Evolutionary conservation across 2,113 vertebrate species (phyloP), one percentile per base, ranked within the genome.

Genomic region (Microcebus ravelobensis): DNA sequence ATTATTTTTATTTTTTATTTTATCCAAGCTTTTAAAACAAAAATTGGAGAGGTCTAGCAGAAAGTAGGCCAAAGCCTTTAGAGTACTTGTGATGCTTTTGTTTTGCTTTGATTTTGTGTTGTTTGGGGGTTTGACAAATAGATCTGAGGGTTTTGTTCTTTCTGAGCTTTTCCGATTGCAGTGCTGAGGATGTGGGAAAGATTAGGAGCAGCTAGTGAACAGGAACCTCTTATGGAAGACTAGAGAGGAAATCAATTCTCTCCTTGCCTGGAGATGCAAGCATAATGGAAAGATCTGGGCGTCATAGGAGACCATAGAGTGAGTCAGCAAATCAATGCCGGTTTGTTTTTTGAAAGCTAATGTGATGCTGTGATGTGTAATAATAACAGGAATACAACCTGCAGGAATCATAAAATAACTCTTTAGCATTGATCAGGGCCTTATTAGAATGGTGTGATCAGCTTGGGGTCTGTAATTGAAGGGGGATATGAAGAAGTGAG

Each of bases 251-350:
- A 97, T 97, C 94, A 92, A 96, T 96, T 93, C 85, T 97, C 82
- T 96, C 45, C 82, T 86, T 97, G 96, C 94, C 94, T 97, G 90
- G 77, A 96, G 97, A 96, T 76, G 92, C 85, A 95, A 92, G 87
- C 94, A 88, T 95, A 98, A 96, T 96, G 77, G 85, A 96, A 97
- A 92, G 85, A 93, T 65, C 95, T 96, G 82, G 89, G 90, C 25
- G 2, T 97, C 96, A 97, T 87, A 94, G 95, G 95, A 96, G 90
- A 96, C 81, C 85, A 84, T 70, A 92, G 94, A 96, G 77, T 98
- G 97, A 97, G 96, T 97, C 97, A 97, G 96, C 94, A 96, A 96
- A 97, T 97, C 96, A 86, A 95, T 97, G 96, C 85, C 59, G 88
- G 67, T 95, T 96, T 97, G 92, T 84, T 95, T 97, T 97, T 96